Evolutionary conservation across 2,113 vertebrate genomes (phyloP).

Genomic region (Sinocyclocheilus maitianheensis): DNA sequence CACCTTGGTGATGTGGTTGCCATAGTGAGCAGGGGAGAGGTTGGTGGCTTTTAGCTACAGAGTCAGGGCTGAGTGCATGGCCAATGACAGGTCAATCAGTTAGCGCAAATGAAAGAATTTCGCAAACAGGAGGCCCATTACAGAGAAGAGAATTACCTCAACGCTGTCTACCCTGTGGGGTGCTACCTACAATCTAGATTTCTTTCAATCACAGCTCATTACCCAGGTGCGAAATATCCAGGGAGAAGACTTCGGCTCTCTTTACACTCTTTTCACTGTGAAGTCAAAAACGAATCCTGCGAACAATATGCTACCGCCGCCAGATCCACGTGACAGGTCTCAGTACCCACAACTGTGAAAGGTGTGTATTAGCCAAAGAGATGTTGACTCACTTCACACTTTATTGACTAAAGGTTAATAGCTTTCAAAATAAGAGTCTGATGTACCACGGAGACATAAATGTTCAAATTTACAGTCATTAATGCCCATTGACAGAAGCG

Average conservation of each 20-base stretch:
- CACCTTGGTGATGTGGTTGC: constrained; percentile 58
- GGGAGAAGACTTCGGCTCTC: constrained; percentile 44
- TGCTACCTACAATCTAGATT: constrained; percentile 58
- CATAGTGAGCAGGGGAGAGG: constrained; percentile 59
- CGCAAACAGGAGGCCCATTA: constrained; percentile 68
- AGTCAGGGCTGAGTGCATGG: constrained; percentile 70
- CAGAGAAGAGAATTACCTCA: constrained; percentile 66
- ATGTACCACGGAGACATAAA: background rate
- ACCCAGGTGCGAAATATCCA: constrained; percentile 51
- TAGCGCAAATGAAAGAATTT: constrained; percentile 73
- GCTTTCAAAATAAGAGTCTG: background rate
- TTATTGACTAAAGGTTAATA: background rate
- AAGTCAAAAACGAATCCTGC: constrained; percentile 1
- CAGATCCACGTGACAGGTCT: background rate
- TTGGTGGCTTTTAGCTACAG: constrained; percentile 64
- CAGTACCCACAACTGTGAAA: background rate
- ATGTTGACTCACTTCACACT: constrained; percentile 11
- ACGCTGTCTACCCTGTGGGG: constrained; percentile 49
- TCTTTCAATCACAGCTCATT: constrained; percentile 67
- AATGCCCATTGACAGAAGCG: background rate
- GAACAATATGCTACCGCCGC: background rate
- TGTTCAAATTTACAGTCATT: background rate
- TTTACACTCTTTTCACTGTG: constrained; percentile 23
- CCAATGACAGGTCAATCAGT: constrained; percentile 78
- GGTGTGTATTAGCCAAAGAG: background rate